Base-by-base conservation (phyloP, 2,113 vertebrate genomes). In the Mormyrus lacerda region DNA sequence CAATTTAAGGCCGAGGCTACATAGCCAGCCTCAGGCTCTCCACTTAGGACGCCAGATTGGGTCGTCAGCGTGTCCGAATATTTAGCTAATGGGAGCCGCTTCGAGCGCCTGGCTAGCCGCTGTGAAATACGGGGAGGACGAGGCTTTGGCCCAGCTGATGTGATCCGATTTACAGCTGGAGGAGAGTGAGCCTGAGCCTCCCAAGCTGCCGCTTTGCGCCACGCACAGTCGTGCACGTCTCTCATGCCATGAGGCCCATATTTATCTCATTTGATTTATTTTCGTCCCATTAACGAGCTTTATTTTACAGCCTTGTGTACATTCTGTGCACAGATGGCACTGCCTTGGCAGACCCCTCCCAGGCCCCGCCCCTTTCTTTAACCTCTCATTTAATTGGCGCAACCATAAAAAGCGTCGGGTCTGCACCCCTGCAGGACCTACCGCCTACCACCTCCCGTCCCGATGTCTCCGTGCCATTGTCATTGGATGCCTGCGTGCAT, bases 361-460 rank as follows among this genome's bases (percentile, higher is more conserved):
- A 51, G 45, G 65, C 53, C 69, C 89, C 86, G n/a, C 89, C 87
- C 87, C 48, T 69, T 83, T 61, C 91, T 92, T 92, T 91, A 91
- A 91, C 90, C 90, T 95, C 95, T 95, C 96, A 96, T 97, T 97
- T 97, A 95, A 96, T 96, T 96, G 96, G 95, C 94, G 94, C 96
- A 94, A 96, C 97, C 95, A 96, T 96, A 97, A 96, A 96, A 96
- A 96, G 95, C 94, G 95, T 95, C 95, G 94, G 95, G 94, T 65
- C 87, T 45, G 96, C 94, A 95, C 95, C 69, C 94, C 94, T 91
- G 95, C 94, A 96, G 96, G 96, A 96, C 96, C 44, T 24, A 24
- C 39, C 7, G 24, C 44, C 19, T 39, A 24, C 8, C 11, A 3
- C 39, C 82, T 24, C 82, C 17, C 10, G 73, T 31, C 44, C 44